phyloP scores from a whole-genome alignment of 2,113 vertebrate genomes.

The Phrynosoma blainvillii region DNA sequence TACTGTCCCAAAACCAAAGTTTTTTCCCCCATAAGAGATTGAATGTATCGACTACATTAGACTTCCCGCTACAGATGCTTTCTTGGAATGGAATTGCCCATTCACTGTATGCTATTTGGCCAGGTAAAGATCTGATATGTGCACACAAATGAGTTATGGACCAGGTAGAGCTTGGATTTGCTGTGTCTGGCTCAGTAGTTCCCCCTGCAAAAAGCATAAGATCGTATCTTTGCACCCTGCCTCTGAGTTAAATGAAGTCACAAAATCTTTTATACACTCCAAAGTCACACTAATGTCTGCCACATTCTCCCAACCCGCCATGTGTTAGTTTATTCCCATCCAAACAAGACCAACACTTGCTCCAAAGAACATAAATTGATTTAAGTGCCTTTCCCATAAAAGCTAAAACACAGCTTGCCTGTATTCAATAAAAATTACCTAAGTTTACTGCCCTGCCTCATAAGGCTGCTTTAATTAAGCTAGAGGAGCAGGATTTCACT shows the following conservation, averaged over 20 bases:
- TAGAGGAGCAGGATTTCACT: slow-evolving; percentile 33
- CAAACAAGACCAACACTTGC: background rate
- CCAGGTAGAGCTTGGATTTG: background rate
- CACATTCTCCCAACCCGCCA: background rate
- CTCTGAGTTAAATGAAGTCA: background rate
- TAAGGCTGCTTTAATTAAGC: slow-evolving; percentile 21
- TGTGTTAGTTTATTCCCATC: slow-evolving; percentile 45
- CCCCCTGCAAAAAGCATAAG: background rate
- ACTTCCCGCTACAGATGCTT: background rate
- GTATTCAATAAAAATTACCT: slow-evolving; percentile 52
- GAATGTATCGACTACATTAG: background rate
- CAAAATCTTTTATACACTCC: slow-evolving; percentile 42
- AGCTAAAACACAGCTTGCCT: slow-evolving; percentile 34
- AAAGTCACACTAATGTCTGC: background rate
- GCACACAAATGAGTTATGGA: too few species aligned
- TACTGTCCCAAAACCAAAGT: too few species aligned
- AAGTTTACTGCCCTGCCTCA: background rate
- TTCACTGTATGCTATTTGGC: background rate
- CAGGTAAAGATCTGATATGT: background rate
- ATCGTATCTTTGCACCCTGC: background rate
- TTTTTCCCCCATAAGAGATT: too few species aligned
- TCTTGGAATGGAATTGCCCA: slow-evolving; percentile 40
- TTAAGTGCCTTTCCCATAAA: slow-evolving; percentile 3
- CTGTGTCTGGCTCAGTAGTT: background rate
- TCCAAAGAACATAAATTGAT: too few species aligned